Evolutionary conservation across 1,140 invertebrate species (phyloP), one percentile per base, ranked within the genome.

Genomic region (Myzus persicae): DNA sequence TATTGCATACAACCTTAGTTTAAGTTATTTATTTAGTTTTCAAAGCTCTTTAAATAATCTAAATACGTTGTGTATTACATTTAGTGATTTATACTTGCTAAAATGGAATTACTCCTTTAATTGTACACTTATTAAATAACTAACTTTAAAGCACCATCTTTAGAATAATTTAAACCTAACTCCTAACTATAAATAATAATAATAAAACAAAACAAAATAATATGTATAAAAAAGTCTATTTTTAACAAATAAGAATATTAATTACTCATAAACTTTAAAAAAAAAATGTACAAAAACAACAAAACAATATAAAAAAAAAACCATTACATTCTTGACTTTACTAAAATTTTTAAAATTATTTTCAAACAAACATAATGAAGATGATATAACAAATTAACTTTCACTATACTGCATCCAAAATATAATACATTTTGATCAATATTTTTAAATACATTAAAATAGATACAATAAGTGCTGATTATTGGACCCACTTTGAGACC

Each of bases 71-170:
- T 20, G n/a, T 90, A 48, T 11, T 42, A 18, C 38, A 54, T 51
- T 38, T 51, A 89, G 42, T 31, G 24, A 59, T 90, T 67, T 67
- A 24, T 7, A 90, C 24, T 42, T 26, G 22, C 51, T 67, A 42
- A 42, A 67, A 90, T 67, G 38, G 14, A 90, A 59, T 42, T 90
- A 59, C 38, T 7, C 14, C n/a, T 67, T 76, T 42, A 67, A 20
- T 90, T 44, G 6, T 67, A 90, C 1, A 40, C 44, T 14, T 67
- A 67, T n/a, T 42, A 90, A 59, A 40, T 54, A 89, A 24, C 88
- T 90, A 90, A 90, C 20, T 42, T 59, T 59, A 59, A 90, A 90
- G 89, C 89, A 90, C 89, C 89, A 20, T 90, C n/a, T 90, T 67
- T 67, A 67, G 59, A 90, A 67, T 67, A 90, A 20, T 54, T 51